Evolutionary conservation across 53 echinoderm and acorn worm species (phyloP), one percentile per base, ranked within the genome.

Genomic region (Luidia sarsii): DNA sequence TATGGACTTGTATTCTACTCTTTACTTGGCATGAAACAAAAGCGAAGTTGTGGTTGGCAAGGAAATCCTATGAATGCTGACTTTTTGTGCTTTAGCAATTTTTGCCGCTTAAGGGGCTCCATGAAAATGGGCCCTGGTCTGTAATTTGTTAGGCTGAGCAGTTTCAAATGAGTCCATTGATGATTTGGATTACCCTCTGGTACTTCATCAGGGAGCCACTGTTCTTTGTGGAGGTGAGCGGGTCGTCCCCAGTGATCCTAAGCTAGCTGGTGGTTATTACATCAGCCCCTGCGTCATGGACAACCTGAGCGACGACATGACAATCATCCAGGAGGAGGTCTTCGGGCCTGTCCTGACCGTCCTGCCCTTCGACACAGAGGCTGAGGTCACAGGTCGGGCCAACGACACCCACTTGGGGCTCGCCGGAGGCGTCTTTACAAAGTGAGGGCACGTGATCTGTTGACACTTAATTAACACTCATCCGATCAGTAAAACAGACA

Each of bases 191-290:
- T 11, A 25, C 46, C 28, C 29, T 53, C n/a, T 48, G n/a, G n/a
- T n/a, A n/a, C n/a, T n/a, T n/a, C n/a, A n/a, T n/a, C 68, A 96
- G 96, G 96, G 96, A 46, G 96, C 96, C 21, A 86, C 50, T 10
- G 80, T 96, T 31, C 71, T 96, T 7, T 89, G 85, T 19, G 96
- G 96, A 49, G 96, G 96, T 37, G 90, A 96, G 62, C 60, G 77
- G 63, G 88, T 96, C 45, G 89, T 32, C 35, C 96, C 96, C 20
- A 80, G 67, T 10, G 93, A 93, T 80, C 82, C 90, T 7, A 79
- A 70, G 31, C 84, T 96, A 8, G 87, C 90, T 3, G 48, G 64
- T 18, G 96, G 96, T 3, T 90, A 68, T 62, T 96, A 67, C 48
- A 55, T 96, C 60, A 67, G 66, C 33, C 96, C 96, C 19, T 92